These are phyloP conservation scores for Tubulanus polymorphus DNA, from an alignment of 2,888 invertebrate genomes.

Conservation along the genomic window DNA sequence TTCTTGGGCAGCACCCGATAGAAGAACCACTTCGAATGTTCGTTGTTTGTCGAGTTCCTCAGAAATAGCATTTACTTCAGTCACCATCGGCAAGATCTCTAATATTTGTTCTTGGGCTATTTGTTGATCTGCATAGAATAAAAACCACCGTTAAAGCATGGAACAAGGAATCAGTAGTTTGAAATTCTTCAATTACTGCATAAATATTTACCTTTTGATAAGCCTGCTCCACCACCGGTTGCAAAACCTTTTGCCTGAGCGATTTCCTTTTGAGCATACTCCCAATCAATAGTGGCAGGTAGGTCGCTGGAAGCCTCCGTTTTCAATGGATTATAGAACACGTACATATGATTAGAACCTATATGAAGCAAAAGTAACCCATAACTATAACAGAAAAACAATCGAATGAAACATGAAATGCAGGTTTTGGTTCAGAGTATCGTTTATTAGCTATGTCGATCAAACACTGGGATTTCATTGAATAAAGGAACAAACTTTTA, in stretches of 20 bases:
- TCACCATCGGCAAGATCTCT: constrained; percentile 52
- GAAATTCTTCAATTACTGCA: neutral
- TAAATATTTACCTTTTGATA: constrained; percentile 46
- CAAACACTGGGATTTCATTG: too few relatives aligned
- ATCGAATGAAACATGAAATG: too few relatives aligned
- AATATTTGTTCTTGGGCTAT: constrained; percentile 53
- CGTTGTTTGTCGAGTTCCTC: constrained; percentile 53
- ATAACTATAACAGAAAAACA: too few relatives aligned
- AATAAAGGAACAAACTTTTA: constrained; percentile 21
- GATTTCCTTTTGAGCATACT: constrained; percentile 54
- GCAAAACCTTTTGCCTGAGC: constrained; percentile 53
- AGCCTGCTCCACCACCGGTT: constrained; percentile 38
- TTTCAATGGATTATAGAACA: constrained; percentile 45
- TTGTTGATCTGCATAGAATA: constrained; percentile 54
- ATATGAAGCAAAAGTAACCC: constrained; percentile 9
- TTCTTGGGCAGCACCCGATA: constrained; percentile 45
- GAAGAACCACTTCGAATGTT: constrained; percentile 53
- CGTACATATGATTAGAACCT: constrained; percentile 54
- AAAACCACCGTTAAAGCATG: neutral
- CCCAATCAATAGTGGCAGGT: constrained; percentile 48
- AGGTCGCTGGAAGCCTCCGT: constrained; percentile 25
- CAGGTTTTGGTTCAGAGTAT: too few relatives aligned
- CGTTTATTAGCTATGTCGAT: too few relatives aligned
- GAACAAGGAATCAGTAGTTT: too few relatives aligned
- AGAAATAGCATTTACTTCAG: constrained; percentile 54